Base-by-base conservation (phyloP, 92 coral and sea anemone species). In the Parazoanthus darwini region DNA sequence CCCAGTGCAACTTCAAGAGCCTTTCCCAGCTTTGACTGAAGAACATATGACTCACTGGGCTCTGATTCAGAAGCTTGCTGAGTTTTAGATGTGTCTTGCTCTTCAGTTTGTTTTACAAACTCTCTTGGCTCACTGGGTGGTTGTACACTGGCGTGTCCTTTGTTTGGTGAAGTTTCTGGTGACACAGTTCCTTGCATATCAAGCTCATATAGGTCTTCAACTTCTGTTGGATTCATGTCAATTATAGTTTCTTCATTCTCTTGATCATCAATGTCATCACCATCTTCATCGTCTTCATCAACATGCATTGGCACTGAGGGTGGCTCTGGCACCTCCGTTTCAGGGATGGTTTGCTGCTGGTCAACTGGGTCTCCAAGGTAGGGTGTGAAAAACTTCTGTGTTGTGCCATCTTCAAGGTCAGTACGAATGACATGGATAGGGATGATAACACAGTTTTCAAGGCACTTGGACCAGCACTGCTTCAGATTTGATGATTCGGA, bases 351-450 rank as follows among this genome's bases (percentile, higher is more conserved):
- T 72, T 66, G 71, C 72, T 82, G 86, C n/a, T 58, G 13, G 14
- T 22, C 39, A 25, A 81, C 85, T 59, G 29, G 85, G 35, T 82
- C 86, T 36, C 77, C 86, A 18, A 82, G 86, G 59, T 82, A 82
- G 54, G 77, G 77, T 50, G 86, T 82, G 38, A 39, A 67, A 16
- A 42, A 39, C 86, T 26, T 82, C 36, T 63, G 29, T 37, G 86
- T 82, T 36, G 86, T 82, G 76, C 86, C 75, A 66, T 82, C 37
- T 82, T 82, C 86, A 82, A 82, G 75, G 68, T 82, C 86, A 82
- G 58, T 82, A 36, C 59, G 58, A 14, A 82, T 82, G 75, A 82
- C 86, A 63, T 82, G 86, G 76, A 82, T 82, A 13, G 86, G 86
- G 70, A 82, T 82, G 75, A 75, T 20, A 56, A 82, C 25, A 2